Percentiles rank a stretch among this genome's conserved stretches.
These are phyloP conservation scores for Lutra lutra DNA, from an alignment of 2,797 vertebrate species.

Conservation along the genomic window DNA sequence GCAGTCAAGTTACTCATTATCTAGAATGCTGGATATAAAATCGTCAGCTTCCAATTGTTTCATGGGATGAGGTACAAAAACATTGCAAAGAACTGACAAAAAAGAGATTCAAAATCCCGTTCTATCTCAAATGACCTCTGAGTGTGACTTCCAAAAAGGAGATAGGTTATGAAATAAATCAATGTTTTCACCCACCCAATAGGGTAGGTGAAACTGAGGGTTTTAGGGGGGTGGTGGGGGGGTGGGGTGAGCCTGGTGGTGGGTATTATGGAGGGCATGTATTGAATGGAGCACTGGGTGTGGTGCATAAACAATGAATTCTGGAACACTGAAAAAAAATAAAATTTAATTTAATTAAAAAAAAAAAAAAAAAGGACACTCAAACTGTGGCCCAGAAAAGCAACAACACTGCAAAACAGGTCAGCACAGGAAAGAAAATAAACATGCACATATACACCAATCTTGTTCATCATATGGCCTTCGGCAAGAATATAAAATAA, in stretches of 20 bases:
- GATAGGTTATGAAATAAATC: constrained; percentile 51
- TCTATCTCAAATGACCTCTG: not conserved
- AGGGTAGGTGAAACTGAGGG: too few relatives aligned
- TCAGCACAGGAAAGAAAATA: constrained; percentile 70
- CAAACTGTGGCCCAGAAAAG: constrained; percentile 67
- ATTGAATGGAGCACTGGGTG: too few relatives aligned
- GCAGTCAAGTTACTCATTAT: not conserved
- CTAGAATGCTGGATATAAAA: constrained; percentile 36
- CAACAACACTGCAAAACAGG: constrained; percentile 60
- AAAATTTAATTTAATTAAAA: too few relatives aligned
- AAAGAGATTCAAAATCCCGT: constrained; percentile 53
- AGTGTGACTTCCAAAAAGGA: not conserved
- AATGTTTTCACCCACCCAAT: not conserved
- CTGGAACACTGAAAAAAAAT: too few relatives aligned
- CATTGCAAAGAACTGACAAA: not conserved
- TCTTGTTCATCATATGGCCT: constrained; percentile 63
- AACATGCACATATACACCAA: constrained; percentile 5
- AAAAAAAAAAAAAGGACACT: not conserved
- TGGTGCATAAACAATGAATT: too few relatives aligned
- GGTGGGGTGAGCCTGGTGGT: too few relatives aligned
- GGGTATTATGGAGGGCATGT: too few relatives aligned
- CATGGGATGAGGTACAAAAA: not conserved
- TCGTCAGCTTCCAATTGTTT: not conserved
- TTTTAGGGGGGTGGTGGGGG: too few relatives aligned
- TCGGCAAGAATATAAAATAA: constrained; percentile 70